These are phyloP conservation scores for Morpho helenor DNA, from an alignment of 2,888 invertebrate species.

Conservation along the genomic window DNA sequence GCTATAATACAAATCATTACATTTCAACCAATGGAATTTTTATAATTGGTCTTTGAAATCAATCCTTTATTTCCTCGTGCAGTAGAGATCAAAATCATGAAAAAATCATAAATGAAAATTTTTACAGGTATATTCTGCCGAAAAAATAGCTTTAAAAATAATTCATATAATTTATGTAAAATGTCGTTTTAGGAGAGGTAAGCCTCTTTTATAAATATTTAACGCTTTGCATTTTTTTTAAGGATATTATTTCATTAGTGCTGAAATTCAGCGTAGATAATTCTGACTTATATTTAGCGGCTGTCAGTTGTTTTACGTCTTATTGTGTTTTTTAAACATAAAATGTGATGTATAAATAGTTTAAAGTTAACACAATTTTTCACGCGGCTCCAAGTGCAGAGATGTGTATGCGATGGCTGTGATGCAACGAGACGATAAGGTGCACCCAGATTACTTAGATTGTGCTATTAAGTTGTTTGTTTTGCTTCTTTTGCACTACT, in stretches of 20 bases:
- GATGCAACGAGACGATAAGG: constrained; percentile 78
- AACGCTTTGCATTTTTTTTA: background rate
- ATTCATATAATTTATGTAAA: constrained; percentile 40
- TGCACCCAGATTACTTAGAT: constrained; percentile 40
- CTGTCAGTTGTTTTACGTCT: constrained; percentile 78
- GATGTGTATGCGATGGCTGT: constrained; percentile 60
- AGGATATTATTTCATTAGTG: constrained; percentile 13
- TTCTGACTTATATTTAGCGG: constrained; percentile 45
- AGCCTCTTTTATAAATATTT: constrained; percentile 27
- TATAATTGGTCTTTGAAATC: no score
- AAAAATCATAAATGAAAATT: constrained; percentile 50
- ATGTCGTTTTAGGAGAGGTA: constrained; percentile 60
- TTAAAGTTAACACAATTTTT: constrained; percentile 38
- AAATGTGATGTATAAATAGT: constrained; percentile 24
- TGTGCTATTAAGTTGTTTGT: constrained; percentile 31
- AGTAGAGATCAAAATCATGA: constrained; percentile 47
- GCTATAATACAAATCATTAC: no score
- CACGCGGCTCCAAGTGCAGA: constrained; percentile 59
- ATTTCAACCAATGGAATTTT: constrained; percentile 1
- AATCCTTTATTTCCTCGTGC: no score
- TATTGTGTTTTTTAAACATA: constrained; percentile 42
- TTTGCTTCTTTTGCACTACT: constrained; percentile 39
- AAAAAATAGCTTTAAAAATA: constrained; percentile 35
- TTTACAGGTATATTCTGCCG: constrained; percentile 49
- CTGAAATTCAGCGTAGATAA: constrained; percentile 38